A percentile compares a stretch with the other conserved stretches of the same genome.
Conservation (phyloP, 1,140 invertebrate species). For the Cyclina sinensis region DNA sequence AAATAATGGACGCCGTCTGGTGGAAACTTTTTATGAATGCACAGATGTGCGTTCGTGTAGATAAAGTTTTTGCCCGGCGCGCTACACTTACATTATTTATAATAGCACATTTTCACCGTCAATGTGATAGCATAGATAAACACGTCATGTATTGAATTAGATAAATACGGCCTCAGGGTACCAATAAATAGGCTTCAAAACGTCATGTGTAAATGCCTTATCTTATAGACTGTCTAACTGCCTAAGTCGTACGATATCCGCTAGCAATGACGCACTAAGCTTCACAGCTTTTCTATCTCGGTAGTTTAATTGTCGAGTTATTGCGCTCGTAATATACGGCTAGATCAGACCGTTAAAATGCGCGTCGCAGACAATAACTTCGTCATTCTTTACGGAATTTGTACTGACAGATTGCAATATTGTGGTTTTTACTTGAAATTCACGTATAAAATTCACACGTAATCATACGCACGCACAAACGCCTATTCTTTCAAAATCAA, state of each 20-base stretch:
- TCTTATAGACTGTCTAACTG: slow-evolving; percentile 14
- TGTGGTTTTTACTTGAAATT: too few relatives aligned
- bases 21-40: slow-evolving; percentile 8
- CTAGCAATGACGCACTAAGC: slow-evolving; percentile 9
- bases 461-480: too few relatives aligned
- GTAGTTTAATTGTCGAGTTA: background rate
- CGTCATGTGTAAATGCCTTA: background rate
- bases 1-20: slow-evolving; percentile 9
- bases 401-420: too few relatives aligned
- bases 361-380: background rate
- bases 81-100: slow-evolving; percentile 41
- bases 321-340: background rate
- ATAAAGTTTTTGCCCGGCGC: background rate
- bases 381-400: background rate
- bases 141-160: slow-evolving; percentile 61
- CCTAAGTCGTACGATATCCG: slow-evolving; percentile 24
- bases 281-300: background rate
- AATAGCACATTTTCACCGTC: slow-evolving; percentile 36
- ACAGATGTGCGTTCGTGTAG: slow-evolving; percentile 7
- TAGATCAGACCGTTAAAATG: background rate
- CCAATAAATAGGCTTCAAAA: slow-evolving; percentile 30
- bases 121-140: slow-evolving; percentile 55
- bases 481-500: too few relatives aligned
- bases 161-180: slow-evolving; percentile 53
- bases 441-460: too few relatives aligned